Percentiles rank a stretch among this genome's conserved stretches.
These are phyloP conservation scores for Palythoa grandis DNA, from an alignment of 92 coral and sea anemone species.

Conservation along the genomic window DNA sequence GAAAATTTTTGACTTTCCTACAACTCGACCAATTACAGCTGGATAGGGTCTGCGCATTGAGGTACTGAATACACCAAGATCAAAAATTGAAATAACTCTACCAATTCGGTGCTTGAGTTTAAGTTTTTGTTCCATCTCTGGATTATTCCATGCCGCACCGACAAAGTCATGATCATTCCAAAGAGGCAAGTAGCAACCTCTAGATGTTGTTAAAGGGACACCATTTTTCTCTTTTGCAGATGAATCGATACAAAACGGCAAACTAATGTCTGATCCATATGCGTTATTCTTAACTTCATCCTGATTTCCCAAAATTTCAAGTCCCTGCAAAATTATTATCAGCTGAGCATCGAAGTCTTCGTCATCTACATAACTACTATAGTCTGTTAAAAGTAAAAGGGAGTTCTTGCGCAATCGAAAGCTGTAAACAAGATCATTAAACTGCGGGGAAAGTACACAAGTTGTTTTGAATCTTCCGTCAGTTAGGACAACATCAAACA, in stretches of 20 bases:
- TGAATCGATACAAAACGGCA: slow-evolving; percentile 45
- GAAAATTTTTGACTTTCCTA: slow-evolving; percentile 61
- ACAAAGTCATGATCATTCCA: slow-evolving; percentile 66
- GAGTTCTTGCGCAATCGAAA: slow-evolving; percentile 39
- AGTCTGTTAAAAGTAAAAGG: slow-evolving; percentile 45
- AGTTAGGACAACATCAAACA: slow-evolving; percentile 60
- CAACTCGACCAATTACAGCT: slow-evolving; percentile 65
- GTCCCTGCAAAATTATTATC: slow-evolving; percentile 45
- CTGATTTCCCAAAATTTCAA: slow-evolving; percentile 50
- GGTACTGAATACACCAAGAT: slow-evolving; percentile 59
- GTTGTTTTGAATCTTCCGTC: slow-evolving; percentile 65
- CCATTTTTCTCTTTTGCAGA: slow-evolving; percentile 47
- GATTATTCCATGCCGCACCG: slow-evolving; percentile 57
- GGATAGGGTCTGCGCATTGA: slow-evolving; percentile 57
- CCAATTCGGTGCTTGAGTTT: slow-evolving; percentile 29
- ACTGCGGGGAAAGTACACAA: slow-evolving; percentile 52
- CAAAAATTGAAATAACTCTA: slow-evolving; percentile 47
- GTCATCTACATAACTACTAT: slow-evolving; percentile 49
- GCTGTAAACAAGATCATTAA: slow-evolving; percentile 55
- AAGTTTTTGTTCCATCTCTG: slow-evolving; percentile 30
- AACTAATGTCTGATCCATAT: neutral
- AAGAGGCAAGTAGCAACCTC: slow-evolving; percentile 66
- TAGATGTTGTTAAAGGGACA: slow-evolving; percentile 47
- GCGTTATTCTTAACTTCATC: neutral
- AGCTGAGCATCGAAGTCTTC: slow-evolving; percentile 38